Conservation (phyloP, 2,113 vertebrate genomes). For the Saguinus imperator region DNA sequence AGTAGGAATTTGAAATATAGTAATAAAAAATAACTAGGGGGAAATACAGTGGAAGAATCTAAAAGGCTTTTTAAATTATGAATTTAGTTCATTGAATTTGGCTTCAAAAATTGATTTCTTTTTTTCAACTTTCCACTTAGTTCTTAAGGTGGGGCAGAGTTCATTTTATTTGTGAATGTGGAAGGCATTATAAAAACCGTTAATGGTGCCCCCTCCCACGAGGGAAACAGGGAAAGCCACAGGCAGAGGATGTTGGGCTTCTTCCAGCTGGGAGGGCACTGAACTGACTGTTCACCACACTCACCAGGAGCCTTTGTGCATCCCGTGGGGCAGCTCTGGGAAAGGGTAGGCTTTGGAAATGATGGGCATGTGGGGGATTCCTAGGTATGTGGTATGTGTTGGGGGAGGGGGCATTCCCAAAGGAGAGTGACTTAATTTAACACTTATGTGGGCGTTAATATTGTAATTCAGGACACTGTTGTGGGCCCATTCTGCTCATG, state of each 20-base stretch:
- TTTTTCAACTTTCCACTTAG: neutral
- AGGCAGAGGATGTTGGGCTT: accelerated
- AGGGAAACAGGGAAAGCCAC: neutral
- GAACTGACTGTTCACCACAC: accelerated
- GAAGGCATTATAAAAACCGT: neutral
- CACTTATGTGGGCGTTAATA: no score
- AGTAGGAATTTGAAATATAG: neutral
- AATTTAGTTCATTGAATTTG: neutral
- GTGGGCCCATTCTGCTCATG: neutral
- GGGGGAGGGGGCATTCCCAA: neutral
- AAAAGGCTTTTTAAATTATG: neutral
- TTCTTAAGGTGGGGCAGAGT: neutral
- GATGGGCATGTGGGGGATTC: accelerated
- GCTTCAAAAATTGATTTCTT: neutral
- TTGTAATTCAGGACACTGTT: neutral
- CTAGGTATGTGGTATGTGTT: accelerated
- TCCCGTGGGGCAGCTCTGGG: neutral
- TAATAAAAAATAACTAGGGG: neutral
- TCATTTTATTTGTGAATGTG: neutral
- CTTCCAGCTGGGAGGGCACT: neutral
- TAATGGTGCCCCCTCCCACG: no score
- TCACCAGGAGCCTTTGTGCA: neutral
- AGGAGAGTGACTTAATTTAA: neutral
- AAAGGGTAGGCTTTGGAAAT: neutral
- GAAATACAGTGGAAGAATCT: neutral